phyloP scores from a whole-genome alignment of 2,113 vertebrate genomes.

The Crotophaga sulcirostris region DNA sequence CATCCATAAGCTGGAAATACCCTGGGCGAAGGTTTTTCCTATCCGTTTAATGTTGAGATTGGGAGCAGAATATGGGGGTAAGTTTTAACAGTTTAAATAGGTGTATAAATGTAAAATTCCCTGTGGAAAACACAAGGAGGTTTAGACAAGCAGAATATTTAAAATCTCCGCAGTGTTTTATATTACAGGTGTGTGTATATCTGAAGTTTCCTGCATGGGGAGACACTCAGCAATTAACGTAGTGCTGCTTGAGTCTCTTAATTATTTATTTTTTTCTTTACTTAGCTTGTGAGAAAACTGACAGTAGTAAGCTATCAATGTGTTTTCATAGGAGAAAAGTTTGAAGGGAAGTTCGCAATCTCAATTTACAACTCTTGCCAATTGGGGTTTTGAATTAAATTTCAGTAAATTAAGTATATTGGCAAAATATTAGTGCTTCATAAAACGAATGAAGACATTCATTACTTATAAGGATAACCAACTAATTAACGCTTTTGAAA shows the following conservation, averaged over 20 bases:
- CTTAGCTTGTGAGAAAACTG: not conserved
- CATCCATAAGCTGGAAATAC: constrained; percentile 92
- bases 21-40: constrained; percentile 96
- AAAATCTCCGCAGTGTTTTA: not conserved
- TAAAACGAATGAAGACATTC: not conserved
- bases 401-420: not conserved
- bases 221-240: not conserved
- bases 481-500: not conserved
- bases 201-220: not conserved
- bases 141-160: not conserved
- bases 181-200: not conserved
- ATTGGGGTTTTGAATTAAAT: not conserved
- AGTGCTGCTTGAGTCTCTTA: not conserved
- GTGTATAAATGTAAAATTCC: not conserved
- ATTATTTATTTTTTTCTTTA: no score
- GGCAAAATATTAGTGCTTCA: not conserved
- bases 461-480: not conserved
- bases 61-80: constrained; percentile 87
- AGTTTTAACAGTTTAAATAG: constrained; percentile 45
- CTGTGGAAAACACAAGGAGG: not conserved
- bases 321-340: not conserved
- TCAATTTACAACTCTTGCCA: not conserved
- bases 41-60: constrained; percentile 90
- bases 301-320: not conserved
- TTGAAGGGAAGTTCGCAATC: not conserved